Percentiles rank a stretch among this genome's conserved stretches.
These are phyloP conservation scores for Tachina fera DNA, from an alignment of 2,888 invertebrate genomes.

Conservation along the genomic window DNA sequence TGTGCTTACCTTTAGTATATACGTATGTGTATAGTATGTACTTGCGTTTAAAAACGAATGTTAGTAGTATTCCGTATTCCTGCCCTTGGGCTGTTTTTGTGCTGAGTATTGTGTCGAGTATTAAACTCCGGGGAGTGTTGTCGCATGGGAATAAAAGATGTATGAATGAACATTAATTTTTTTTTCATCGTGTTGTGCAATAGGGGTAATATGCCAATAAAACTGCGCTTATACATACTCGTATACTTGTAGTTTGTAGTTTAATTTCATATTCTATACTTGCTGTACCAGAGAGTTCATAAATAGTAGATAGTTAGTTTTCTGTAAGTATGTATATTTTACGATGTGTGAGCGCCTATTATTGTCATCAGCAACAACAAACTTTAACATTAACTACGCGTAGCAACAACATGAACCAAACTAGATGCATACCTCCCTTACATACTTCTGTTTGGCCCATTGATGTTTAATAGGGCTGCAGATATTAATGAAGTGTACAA, in stretches of 20 bases:
- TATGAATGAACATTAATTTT: constrained; percentile 37
- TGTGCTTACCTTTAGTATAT: too few relatives aligned
- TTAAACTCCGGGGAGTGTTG: constrained; percentile 64
- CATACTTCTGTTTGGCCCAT: constrained; percentile 53
- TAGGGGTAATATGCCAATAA: constrained; percentile 65
- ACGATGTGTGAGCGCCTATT: constrained; percentile 62
- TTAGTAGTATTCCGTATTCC: constrained; percentile 39
- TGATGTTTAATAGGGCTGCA: constrained; percentile 73
- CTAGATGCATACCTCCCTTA: not conserved
- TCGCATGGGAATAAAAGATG: constrained; percentile 55
- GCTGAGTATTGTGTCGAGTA: constrained; percentile 37
- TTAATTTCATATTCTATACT: constrained; percentile 53
- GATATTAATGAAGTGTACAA: constrained; percentile 74
- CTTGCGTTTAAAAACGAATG: constrained; percentile 31
- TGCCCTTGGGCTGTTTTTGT: constrained; percentile 58
- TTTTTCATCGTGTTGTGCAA: constrained; percentile 21
- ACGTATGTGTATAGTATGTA: not conserved
- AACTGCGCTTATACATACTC: constrained; percentile 44
- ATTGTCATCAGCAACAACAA: constrained; percentile 49
- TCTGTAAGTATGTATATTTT: constrained; percentile 20
- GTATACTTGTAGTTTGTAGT: constrained; percentile 48
- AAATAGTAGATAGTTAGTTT: constrained; percentile 33
- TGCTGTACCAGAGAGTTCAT: constrained; percentile 19
- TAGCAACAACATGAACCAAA: constrained; percentile 3
- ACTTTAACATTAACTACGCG: not conserved